Evolutionary conservation across 1,140 invertebrate genomes (phyloP).

Genomic region (Stegodyphus mimosarum): DNA sequence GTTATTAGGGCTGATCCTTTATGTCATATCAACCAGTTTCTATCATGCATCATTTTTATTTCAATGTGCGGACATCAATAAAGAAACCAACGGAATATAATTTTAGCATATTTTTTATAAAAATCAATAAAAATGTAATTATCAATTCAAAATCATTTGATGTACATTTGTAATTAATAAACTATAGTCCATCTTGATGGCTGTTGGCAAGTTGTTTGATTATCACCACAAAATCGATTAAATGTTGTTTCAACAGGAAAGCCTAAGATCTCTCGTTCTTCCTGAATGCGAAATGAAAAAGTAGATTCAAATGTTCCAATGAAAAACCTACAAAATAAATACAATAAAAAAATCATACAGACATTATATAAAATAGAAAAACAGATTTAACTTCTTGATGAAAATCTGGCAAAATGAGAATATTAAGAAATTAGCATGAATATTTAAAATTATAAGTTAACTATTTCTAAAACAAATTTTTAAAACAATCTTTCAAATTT

Average conservation of each 20-base stretch:
- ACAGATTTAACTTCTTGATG: neutral
- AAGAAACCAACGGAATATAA: too few relatives aligned
- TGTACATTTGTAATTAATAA: conserved; percentile 33
- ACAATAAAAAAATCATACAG: neutral
- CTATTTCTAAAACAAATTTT: too few relatives aligned
- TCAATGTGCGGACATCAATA: too few relatives aligned
- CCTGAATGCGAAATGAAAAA: conserved; percentile 95
- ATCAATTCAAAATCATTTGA: neutral
- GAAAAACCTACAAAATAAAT: conserved; percentile 75
- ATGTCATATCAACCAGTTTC: too few relatives aligned
- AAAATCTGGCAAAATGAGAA: too few relatives aligned
- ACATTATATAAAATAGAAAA: neutral
- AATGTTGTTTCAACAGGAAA: conserved; percentile 85
- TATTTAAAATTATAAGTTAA: too few relatives aligned
- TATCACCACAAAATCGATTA: conserved; percentile 83
- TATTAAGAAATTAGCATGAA: too few relatives aligned
- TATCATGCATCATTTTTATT: too few relatives aligned
- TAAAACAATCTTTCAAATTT: too few relatives aligned
- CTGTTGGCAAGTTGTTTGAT: conserved; percentile 69
- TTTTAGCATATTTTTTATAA: too few relatives aligned
- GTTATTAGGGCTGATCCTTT: too few relatives aligned
- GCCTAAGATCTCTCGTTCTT: conserved; percentile 94
- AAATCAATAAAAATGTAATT: too few relatives aligned
- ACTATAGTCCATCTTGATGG: conserved; percentile 70
- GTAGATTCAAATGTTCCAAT: conserved; percentile 94